These are phyloP conservation scores for Phalanger gymnotis DNA, from an alignment of 2,797 vertebrate species.

Conservation along the genomic window DNA sequence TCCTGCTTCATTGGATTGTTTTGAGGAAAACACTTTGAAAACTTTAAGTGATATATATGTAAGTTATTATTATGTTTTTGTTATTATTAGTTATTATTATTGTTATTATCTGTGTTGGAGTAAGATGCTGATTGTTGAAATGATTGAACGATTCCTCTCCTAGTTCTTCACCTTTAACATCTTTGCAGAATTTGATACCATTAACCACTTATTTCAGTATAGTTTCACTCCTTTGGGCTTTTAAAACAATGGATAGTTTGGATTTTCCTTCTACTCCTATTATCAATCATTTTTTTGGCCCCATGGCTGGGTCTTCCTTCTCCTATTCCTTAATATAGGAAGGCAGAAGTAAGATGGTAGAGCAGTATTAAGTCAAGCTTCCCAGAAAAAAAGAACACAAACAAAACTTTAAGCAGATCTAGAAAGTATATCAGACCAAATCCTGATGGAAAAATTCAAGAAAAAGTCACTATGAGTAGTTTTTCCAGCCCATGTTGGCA, in stretches of 20 bases:
- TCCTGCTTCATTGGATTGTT: not conserved
- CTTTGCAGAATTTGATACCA: not conserved
- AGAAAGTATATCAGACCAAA: not conserved
- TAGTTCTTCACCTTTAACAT: not conserved
- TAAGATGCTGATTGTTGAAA: not conserved
- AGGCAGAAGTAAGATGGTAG: not conserved
- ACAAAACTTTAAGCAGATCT: not conserved
- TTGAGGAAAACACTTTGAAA: not conserved
- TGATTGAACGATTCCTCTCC: not conserved
- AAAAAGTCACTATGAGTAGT: not conserved
- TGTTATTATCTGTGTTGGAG: not conserved
- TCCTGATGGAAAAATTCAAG: not conserved
- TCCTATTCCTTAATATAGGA: not conserved
- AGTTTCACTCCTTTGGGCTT: not conserved
- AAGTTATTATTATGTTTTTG: not conserved
- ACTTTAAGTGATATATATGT: not conserved
- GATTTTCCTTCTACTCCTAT: not conserved
- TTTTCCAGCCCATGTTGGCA: not conserved
- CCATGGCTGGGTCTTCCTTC: not conserved
- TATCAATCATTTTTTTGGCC: not conserved
- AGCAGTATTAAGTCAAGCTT: not conserved
- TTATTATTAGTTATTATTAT: not conserved
- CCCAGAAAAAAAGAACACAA: not conserved
- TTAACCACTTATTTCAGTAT: not conserved
- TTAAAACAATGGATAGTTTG: not conserved